Conservation (phyloP, 2,797 vertebrate species). For the Pangasius macronema region DNA sequence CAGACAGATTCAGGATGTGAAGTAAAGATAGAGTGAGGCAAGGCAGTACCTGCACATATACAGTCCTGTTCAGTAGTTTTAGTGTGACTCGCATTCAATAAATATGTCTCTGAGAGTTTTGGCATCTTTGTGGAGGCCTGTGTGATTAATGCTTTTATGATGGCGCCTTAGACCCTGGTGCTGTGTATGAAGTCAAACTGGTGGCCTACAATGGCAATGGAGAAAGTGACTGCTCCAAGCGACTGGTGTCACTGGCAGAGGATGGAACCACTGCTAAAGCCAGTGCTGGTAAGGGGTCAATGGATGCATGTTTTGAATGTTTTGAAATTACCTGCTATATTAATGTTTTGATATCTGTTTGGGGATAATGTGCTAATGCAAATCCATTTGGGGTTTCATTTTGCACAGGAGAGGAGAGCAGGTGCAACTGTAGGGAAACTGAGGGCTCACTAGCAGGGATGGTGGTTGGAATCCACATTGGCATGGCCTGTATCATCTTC, state of each 20-base stretch:
- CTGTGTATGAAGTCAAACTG: slow-evolving; percentile 77
- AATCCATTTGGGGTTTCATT: not conserved
- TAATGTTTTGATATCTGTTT: not conserved
- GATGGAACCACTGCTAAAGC: slow-evolving; percentile 65
- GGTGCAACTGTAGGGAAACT: slow-evolving; percentile 71
- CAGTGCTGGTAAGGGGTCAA: slow-evolving; percentile 61
- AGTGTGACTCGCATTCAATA: slow-evolving; percentile 4
- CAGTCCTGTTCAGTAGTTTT: slow-evolving; percentile 22
- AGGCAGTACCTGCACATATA: not conserved
- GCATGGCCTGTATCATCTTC: slow-evolving; percentile 80
- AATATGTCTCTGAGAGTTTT: slow-evolving; percentile 4
- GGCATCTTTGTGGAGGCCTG: not conserved
- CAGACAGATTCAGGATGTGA: not conserved
- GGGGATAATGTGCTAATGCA: not conserved
- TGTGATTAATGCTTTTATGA: slow-evolving; percentile 5
- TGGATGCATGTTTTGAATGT: not conserved
- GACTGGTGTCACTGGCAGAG: slow-evolving; percentile 72
- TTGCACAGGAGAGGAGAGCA: slow-evolving; percentile 61
- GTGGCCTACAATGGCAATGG: slow-evolving; percentile 76
- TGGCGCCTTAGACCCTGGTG: slow-evolving; percentile 64
- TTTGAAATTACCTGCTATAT: not conserved
- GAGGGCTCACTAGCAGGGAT: slow-evolving; percentile 73
- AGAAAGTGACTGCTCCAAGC: slow-evolving; percentile 72
- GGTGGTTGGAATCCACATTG: slow-evolving; percentile 78
- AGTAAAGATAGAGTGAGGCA: not conserved